Evolutionary conservation across 2,888 invertebrate genomes (phyloP).

Genomic region (Cantharis rufa): DNA sequence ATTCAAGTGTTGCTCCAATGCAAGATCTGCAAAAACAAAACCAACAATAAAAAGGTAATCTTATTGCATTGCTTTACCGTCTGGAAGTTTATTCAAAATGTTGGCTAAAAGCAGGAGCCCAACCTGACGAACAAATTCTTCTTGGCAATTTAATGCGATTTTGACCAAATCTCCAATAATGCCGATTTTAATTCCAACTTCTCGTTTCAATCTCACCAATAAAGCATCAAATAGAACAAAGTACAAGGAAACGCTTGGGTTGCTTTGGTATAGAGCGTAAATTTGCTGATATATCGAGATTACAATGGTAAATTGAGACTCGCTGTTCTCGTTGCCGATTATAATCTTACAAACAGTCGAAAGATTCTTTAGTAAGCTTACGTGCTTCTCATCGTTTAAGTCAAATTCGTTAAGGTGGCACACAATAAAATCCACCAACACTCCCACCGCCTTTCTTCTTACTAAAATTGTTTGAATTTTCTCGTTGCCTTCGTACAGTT

Average conservation of each 20-base stretch:
- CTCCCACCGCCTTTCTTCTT: constrained; percentile 53
- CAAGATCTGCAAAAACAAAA: constrained; percentile 26
- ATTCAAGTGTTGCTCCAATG: constrained; percentile 27
- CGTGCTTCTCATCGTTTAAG: constrained; percentile 23
- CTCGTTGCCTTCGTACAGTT: constrained; percentile 30
- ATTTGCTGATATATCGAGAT: constrained; percentile 9
- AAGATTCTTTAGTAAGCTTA: constrained; percentile 50
- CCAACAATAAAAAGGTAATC: not conserved
- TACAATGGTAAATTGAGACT: constrained; percentile 56
- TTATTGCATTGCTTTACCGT: constrained; percentile 36
- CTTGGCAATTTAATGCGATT: constrained; percentile 35
- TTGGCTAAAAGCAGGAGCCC: constrained; percentile 61
- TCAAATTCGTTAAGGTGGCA: constrained; percentile 17
- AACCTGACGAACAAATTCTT: constrained; percentile 47
- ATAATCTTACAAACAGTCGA: constrained; percentile 56
- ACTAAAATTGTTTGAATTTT: constrained; percentile 54
- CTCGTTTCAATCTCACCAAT: constrained; percentile 57
- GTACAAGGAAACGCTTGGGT: not conserved
- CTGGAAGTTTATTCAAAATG: constrained; percentile 60
- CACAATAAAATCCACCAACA: constrained; percentile 49
- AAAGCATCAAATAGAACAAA: constrained; percentile 58
- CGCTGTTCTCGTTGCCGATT: constrained; percentile 51
- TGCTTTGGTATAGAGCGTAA: not conserved
- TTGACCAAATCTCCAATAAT: constrained; percentile 50
- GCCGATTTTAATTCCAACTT: constrained; percentile 46